Percentiles rank a stretch among this genome's conserved stretches.
Conservation (phyloP, 2,113 vertebrate species). For the Rutilus rutilus region DNA sequence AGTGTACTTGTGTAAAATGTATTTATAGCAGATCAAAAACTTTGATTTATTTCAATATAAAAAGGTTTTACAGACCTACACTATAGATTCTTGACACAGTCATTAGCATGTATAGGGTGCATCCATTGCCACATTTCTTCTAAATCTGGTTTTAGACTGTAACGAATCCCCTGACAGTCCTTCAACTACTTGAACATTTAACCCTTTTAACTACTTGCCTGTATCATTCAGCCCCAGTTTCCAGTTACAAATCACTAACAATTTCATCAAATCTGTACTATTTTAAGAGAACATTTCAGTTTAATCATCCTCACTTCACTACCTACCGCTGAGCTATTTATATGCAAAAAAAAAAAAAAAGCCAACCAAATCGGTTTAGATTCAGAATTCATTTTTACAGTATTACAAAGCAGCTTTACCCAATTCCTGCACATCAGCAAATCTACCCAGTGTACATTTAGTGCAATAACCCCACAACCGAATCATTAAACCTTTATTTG, state of each 20-base stretch:
- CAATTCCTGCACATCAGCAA: background rate
- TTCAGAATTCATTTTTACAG: background rate
- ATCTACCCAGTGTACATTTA: background rate
- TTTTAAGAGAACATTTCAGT: background rate
- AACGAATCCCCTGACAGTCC: background rate
- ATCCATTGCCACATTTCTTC: background rate
- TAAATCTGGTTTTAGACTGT: background rate
- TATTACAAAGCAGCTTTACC: constrained; percentile 15
- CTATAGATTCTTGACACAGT: background rate
- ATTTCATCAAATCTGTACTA: background rate
- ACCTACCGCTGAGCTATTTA: background rate
- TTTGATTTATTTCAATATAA: background rate
- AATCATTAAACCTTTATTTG: background rate
- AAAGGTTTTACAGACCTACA: background rate
- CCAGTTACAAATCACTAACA: background rate
- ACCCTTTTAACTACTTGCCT: too few relatives aligned
- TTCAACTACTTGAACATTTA: background rate
- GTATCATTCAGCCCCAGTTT: background rate
- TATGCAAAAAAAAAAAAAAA: constrained; percentile 2
- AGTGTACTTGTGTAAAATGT: background rate
- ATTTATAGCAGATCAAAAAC: background rate
- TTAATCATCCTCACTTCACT: background rate
- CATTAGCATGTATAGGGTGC: background rate
- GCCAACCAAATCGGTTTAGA: background rate
- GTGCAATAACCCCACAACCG: background rate